Evolutionary conservation across 2,113 vertebrate species (phyloP).

Genomic region (Montifringilla adamsi): DNA sequence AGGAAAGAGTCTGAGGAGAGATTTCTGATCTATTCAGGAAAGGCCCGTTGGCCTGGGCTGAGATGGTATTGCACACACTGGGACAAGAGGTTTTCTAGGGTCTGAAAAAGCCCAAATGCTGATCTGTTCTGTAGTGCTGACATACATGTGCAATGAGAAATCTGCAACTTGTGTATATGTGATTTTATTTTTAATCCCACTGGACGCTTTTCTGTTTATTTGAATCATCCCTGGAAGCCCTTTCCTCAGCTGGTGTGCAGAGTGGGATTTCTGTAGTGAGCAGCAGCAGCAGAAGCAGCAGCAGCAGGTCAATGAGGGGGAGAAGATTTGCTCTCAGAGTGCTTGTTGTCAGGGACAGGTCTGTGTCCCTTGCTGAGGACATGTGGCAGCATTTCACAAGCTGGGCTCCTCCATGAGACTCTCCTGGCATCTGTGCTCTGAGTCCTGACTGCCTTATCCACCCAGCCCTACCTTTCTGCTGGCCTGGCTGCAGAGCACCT

Average conservation of each 20-base stretch:
- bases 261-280: not conserved
- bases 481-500: not conserved
- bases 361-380: not conserved
- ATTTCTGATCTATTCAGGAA: no score
- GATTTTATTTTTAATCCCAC: not conserved
- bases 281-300: not conserved
- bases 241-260: not conserved
- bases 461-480: not conserved
- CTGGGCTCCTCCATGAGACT: not conserved
- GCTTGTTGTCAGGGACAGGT: not conserved
- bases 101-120: not conserved
- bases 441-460: rapidly evolving
- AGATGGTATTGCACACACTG: not conserved
- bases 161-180: not conserved
- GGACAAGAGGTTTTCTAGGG: not conserved
- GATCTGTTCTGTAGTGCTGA: not conserved
- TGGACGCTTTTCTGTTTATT: not conserved
- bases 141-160: rapidly evolving
- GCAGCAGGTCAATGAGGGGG: not conserved
- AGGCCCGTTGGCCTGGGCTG: not conserved
- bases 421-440: not conserved
- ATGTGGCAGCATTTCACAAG: no score
- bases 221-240: not conserved
- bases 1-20: not conserved
- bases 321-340: not conserved